These are phyloP conservation scores for Picathartes gymnocephalus DNA, from an alignment of 2,113 vertebrate genomes.

Conservation along the genomic window DNA sequence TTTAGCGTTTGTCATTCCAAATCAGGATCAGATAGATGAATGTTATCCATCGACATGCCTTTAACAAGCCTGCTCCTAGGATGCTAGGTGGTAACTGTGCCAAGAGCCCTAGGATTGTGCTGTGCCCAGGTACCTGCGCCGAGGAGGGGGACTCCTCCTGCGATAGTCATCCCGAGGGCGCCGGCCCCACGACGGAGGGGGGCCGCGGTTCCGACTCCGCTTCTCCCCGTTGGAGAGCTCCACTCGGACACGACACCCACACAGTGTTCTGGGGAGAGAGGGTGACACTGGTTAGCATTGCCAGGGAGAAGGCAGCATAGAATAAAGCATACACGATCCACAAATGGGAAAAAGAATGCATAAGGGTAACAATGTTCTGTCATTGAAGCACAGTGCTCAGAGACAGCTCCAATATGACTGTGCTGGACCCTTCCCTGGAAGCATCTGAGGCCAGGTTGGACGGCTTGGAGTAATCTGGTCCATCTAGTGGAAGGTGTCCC, in stretches of 20 bases:
- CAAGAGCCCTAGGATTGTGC: slow-evolving; percentile 42
- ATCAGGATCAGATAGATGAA: slow-evolving; percentile 37
- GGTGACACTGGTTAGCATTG: rapidly evolving
- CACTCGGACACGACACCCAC: slow-evolving; percentile 91
- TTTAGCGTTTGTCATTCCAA: slow-evolving; percentile 40
- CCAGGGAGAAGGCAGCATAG: rapidly evolving
- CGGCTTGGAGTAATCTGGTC: neutral
- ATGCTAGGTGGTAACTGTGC: slow-evolving; percentile 59
- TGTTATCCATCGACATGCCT: slow-evolving; percentile 69
- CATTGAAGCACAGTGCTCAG: rapidly evolving
- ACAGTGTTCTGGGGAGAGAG: slow-evolving; percentile 77
- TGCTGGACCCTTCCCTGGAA: too few relatives aligned
- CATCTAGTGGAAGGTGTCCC: neutral
- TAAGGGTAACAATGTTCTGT: rapidly evolving
- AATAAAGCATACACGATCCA: rapidly evolving
- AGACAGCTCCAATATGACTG: neutral
- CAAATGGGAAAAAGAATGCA: rapidly evolving
- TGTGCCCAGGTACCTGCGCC: slow-evolving; percentile 84
- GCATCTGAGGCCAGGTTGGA: neutral
- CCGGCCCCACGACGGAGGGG: slow-evolving; percentile 90
- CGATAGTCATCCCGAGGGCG: slow-evolving; percentile 90
- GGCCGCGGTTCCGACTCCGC: slow-evolving; percentile 90
- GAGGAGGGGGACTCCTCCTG: slow-evolving; percentile 86
- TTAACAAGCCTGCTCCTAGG: slow-evolving; percentile 72
- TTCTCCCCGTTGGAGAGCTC: slow-evolving; percentile 96